Evolutionary conservation across 2,888 invertebrate species (phyloP).

Genomic region (Tenthredo notha): DNA sequence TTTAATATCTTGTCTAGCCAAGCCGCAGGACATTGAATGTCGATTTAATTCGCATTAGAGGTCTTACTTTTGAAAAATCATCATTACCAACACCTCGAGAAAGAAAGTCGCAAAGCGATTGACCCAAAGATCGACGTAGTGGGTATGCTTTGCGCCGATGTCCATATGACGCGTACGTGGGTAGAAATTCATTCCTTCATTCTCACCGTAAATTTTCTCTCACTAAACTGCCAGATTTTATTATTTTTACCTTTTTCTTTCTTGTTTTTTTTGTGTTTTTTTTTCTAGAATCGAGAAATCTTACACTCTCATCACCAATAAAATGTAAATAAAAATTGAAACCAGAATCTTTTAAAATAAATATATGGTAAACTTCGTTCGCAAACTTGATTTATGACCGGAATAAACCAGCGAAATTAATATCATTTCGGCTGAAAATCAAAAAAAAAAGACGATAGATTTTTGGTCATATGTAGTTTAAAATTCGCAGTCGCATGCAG

Average conservation of each 20-base stretch:
- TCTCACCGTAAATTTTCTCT: constrained; percentile 6
- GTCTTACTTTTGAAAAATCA: constrained; percentile 13
- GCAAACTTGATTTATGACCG: neutral
- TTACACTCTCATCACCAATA: neutral
- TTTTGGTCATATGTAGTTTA: neutral
- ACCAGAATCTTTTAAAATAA: neutral
- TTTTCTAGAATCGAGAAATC: neutral
- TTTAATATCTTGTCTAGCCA: neutral
- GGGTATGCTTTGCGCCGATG: neutral
- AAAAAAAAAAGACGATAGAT: neutral
- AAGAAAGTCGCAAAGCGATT: neutral
- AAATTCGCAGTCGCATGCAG: neutral
- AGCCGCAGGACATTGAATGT: constrained; percentile 19
- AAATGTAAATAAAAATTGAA: neutral
- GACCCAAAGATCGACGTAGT: constrained; percentile 20
- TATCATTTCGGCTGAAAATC: neutral
- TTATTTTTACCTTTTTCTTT: neutral
- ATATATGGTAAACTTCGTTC: neutral
- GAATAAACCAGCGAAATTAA: neutral
- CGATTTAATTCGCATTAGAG: constrained; percentile 66
- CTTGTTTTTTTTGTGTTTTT: neutral
- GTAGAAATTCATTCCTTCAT: neutral
- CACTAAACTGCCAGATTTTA: neutral
- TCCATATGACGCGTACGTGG: constrained; percentile 2
- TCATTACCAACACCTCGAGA: neutral